phyloP scores from a whole-genome alignment of 64 coral and sea anemone genomes.

The Stichodactyla mertensii region DNA sequence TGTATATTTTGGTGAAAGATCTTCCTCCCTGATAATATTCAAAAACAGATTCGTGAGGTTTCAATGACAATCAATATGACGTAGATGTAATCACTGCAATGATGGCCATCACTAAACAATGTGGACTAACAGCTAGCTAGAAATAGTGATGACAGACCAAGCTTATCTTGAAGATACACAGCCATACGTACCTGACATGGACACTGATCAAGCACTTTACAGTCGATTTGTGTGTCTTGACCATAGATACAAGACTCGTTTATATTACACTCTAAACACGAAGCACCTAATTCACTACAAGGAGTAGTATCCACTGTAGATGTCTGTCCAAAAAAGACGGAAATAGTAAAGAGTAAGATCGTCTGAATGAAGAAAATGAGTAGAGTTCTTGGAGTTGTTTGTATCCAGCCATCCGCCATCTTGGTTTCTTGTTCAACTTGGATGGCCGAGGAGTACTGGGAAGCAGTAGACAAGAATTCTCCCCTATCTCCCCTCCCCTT shows the following conservation, averaged over 20 bases:
- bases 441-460: slow-evolving; percentile 13
- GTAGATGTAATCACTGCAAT: no score
- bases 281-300: slow-evolving; percentile 56
- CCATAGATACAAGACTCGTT: slow-evolving; percentile 86
- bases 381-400: neutral
- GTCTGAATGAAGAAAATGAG: neutral
- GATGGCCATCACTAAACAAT: no score
- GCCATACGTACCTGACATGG: slow-evolving; percentile 47
- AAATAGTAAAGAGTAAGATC: slow-evolving; percentile 28
- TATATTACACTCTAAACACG: slow-evolving; percentile 66
- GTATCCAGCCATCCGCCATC: slow-evolving; percentile 19
- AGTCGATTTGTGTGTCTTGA: slow-evolving; percentile 51
- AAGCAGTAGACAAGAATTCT: neutral
- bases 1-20: slow-evolving; percentile 56
- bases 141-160: no score
- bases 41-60: neutral
- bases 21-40: slow-evolving; percentile 30
- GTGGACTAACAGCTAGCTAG: no score
- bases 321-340: neutral
- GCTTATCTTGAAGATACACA: no score
- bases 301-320: neutral
- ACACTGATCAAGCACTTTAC: slow-evolving; percentile 36
- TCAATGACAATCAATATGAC: no score
- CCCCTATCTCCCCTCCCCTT: slow-evolving; percentile 2
- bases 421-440: neutral